Base-by-base conservation (phyloP, 2,888 invertebrate species). In the Ganaspis brasiliensis region DNA sequence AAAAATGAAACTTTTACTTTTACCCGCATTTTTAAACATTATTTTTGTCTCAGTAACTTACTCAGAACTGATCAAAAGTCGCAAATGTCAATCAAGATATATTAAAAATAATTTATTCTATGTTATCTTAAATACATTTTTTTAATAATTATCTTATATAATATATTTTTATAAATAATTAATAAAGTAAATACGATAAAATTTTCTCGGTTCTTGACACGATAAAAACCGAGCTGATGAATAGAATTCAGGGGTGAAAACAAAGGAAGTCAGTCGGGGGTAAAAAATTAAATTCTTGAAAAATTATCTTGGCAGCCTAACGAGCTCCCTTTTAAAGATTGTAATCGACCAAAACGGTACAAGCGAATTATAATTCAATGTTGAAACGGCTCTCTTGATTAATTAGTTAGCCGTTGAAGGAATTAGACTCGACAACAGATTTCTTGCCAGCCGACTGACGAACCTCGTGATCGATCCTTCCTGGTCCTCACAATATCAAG, bases 381-480 rank as follows among this genome's bases (percentile, higher is more conserved):
- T 52, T 52, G n/a, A 45, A 45, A 85, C 84, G 84, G 83, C 85
- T 84, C 79, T 79, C 73, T 85, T 89, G 89, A 89, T 89, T 89
- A 88, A 89, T 89, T 84, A 86, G 85, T 86, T 83, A 81, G 19
- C n/a, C 63, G 61, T 52, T 8, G 19, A 26, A 77, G 75, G 75
- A 75, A 82, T 82, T 81, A 79, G 73, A 19, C 72, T 74, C 55
- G 82, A 84, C 79, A 80, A 81, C 84, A 81, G 82, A 82, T 83
- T 85, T 83, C 83, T 86, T 84, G 80, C 81, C 73, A 79, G 80
- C 79, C 67, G n/a, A 67, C 40, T 67, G 40, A 40, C 45, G 45
- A 45, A 45, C 37, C 16, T 45, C 40, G n/a, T 14, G 45, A 63
- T 63, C 24, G 21, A 67, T 67, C 40, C 45, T 67, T 67, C 21